Conservation (phyloP, 2,113 vertebrate species). For the Psittacara wagleri region DNA sequence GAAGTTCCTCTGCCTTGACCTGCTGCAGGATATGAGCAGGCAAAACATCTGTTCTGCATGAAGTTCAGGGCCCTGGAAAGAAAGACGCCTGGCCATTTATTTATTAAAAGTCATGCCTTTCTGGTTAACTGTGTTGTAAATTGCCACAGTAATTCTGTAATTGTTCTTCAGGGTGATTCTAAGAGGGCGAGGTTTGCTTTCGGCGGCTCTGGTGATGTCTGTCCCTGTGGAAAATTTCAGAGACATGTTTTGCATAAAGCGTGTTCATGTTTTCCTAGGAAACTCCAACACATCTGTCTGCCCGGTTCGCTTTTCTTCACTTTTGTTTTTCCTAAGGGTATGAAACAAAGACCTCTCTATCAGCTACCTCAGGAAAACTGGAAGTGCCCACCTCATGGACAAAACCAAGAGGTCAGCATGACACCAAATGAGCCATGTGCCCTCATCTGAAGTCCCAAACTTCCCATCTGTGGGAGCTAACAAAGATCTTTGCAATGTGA, state of each 20-base stretch:
- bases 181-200: neutral
- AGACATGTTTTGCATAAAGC: neutral
- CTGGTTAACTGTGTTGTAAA: neutral
- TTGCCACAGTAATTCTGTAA: neutral
- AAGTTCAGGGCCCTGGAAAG: neutral
- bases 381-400: conserved; percentile 1
- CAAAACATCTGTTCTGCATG: fast-evolving
- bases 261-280: neutral
- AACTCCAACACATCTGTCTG: neutral
- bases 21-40: neutral
- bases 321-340: neutral
- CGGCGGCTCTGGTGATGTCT: neutral
- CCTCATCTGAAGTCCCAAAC: neutral
- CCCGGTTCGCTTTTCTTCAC: neutral
- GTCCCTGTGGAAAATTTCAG: neutral
- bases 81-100: neutral
- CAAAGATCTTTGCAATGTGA: neutral
- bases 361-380: conserved; percentile 69
- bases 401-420: neutral
- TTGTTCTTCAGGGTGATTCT: neutral
- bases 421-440: neutral
- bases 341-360: conserved; percentile 22
- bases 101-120: neutral
- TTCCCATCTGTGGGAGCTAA: neutral
- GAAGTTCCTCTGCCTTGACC: neutral